Conservation (phyloP, 2,797 vertebrate genomes). For the Brachyrhaphis roseni region DNA sequence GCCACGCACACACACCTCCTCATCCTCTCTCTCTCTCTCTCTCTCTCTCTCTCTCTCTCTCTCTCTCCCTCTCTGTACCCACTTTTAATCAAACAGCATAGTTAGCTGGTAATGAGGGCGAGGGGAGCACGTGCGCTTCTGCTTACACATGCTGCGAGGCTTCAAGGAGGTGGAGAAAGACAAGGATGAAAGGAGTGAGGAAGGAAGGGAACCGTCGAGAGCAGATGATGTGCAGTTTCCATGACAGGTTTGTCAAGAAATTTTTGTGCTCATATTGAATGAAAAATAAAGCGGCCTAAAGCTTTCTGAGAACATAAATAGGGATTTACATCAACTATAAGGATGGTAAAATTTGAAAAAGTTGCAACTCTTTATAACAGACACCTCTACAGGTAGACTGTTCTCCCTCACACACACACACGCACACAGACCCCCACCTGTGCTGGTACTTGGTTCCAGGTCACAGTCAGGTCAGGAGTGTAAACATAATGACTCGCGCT, state of each 20-base stretch:
- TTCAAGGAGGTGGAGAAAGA: constrained; percentile 55
- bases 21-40: constrained; percentile 33
- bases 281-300: background rate
- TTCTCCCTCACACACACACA: background rate
- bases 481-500: background rate
- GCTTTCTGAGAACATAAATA: background rate
- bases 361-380: background rate
- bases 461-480: constrained; percentile 58
- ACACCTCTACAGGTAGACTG: background rate
- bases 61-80: constrained; percentile 70
- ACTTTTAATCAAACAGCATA: constrained; percentile 84
- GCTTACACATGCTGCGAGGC: constrained; percentile 77
- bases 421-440: background rate
- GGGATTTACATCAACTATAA: background rate
- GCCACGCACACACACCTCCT: constrained; percentile 6
- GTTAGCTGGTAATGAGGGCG: constrained; percentile 84
- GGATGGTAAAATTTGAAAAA: background rate
- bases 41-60: constrained; percentile 47
- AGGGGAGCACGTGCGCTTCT: constrained; percentile 71
- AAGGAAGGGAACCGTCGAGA: constrained; percentile 51
- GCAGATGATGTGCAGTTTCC: constrained; percentile 53
- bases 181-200: constrained; percentile 48
- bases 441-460: constrained; percentile 61
- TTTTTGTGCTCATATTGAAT: constrained; percentile 1
- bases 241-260: constrained; percentile 59